Percentiles rank a stretch among this genome's conserved stretches.
Conservation (phyloP, 2,797 vertebrate species). For the Onychomys leucogaster region DNA sequence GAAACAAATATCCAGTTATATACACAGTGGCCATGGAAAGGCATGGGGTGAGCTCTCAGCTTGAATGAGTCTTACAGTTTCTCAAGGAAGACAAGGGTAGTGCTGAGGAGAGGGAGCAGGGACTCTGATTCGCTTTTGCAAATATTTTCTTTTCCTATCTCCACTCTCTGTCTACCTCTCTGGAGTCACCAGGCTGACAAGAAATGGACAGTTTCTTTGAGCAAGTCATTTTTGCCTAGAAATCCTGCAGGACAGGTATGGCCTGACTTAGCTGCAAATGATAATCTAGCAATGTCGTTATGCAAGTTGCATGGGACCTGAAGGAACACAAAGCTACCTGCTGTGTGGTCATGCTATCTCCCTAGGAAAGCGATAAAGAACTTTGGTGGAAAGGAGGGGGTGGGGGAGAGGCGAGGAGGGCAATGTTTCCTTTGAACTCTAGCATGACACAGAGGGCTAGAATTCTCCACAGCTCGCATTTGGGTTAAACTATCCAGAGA, state of each 20-base stretch:
- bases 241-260: slow-evolving; percentile 80
- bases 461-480: slow-evolving; percentile 26
- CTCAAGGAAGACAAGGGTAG: slow-evolving; percentile 60
- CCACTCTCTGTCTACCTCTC: slow-evolving; percentile 74
- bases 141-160: slow-evolving; percentile 78
- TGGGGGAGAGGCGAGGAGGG: no score
- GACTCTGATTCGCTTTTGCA: slow-evolving; percentile 68
- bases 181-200: slow-evolving; percentile 68
- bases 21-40: not conserved
- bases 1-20: not conserved
- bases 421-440: not conserved
- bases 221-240: slow-evolving; percentile 78
- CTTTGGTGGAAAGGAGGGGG: not conserved
- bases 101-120: slow-evolving; percentile 32
- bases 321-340: slow-evolving; percentile 52
- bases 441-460: not conserved
- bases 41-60: slow-evolving; percentile 18
- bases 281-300: slow-evolving; percentile 81
- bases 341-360: slow-evolving; percentile 2
- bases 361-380: slow-evolving; percentile 47
- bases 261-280: slow-evolving; percentile 70
- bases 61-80: slow-evolving; percentile 50
- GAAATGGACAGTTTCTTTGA: slow-evolving; percentile 72
- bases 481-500: slow-evolving; percentile 26
- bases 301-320: slow-evolving; percentile 73